Conservation (phyloP, 2,797 vertebrate species). For the Natrix natrix region DNA sequence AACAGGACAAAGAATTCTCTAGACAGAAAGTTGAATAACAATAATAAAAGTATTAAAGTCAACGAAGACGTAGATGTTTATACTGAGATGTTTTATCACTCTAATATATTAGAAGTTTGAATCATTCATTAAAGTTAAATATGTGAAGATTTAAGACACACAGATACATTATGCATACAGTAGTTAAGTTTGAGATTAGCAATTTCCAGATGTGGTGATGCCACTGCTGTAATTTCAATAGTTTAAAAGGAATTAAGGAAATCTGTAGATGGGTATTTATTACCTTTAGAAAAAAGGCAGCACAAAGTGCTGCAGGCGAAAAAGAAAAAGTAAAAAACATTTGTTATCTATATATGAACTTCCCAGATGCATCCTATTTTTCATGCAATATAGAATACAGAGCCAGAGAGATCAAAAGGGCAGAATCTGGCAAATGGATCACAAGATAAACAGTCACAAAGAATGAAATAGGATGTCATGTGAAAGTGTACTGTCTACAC, state of each 20-base stretch:
- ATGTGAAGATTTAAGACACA: neutral
- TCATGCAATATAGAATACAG: neutral
- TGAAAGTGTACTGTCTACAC: neutral
- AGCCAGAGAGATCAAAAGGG: neutral
- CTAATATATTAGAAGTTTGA: neutral
- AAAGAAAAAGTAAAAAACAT: neutral
- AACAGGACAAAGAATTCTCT: neutral
- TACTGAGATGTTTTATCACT: neutral
- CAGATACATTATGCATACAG: neutral
- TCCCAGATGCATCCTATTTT: neutral
- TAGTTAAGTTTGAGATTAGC: neutral
- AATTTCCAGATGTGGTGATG: neutral
- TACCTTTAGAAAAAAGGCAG: neutral
- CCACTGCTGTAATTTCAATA: neutral
- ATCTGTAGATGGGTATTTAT: neutral
- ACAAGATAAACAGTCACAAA: constrained; percentile 42
- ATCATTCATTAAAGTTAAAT: neutral
- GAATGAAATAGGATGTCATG: constrained; percentile 5
- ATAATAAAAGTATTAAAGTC: neutral
- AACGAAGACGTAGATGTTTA: neutral
- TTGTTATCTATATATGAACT: neutral
- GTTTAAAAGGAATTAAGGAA: neutral
- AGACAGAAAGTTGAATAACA: neutral
- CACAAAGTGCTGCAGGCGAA: neutral
- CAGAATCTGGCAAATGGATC: constrained; percentile 21